phyloP scores from a whole-genome alignment of 2,113 vertebrate genomes.

The Coptodon bakossiorum region DNA sequence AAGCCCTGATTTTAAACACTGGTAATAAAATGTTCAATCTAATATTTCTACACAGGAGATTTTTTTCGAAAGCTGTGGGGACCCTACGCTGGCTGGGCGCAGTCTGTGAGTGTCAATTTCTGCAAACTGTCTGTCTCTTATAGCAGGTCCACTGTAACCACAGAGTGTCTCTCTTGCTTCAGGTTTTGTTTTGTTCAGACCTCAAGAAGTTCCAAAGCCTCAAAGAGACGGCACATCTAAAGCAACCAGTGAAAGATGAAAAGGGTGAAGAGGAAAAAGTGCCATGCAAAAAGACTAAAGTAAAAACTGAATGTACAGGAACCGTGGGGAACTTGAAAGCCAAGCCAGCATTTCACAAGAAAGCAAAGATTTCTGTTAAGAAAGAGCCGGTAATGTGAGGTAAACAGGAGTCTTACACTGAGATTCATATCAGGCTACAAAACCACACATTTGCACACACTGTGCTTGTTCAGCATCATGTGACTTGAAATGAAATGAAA shows the following conservation, averaged over 20 bases:
- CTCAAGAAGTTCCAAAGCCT: conserved; percentile 76
- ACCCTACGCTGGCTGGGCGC: conserved; percentile 87
- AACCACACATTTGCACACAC: neutral
- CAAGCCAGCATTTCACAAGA: neutral
- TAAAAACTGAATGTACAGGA: neutral
- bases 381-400: neutral
- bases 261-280: neutral
- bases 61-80: conserved; percentile 91
- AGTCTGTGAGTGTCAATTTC: conserved; percentile 80
- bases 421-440: neutral
- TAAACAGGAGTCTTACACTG: neutral
- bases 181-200: conserved; percentile 91
- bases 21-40: neutral
- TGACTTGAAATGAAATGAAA: neutral
- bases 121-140: neutral
- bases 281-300: neutral
- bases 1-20: neutral
- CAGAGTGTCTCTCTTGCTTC: neutral
- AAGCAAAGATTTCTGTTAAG: conserved; percentile 9
- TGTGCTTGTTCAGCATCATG: neutral
- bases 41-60: conserved; percentile 71
- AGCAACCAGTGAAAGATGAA: conserved; percentile 28
- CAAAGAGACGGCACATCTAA: conserved; percentile 29
- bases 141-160: neutral
- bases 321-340: neutral